Evolutionary conservation across 2,888 invertebrate genomes (phyloP), one percentile per base, ranked within the genome.

Genomic region (Drosophila kambysellisi): DNA sequence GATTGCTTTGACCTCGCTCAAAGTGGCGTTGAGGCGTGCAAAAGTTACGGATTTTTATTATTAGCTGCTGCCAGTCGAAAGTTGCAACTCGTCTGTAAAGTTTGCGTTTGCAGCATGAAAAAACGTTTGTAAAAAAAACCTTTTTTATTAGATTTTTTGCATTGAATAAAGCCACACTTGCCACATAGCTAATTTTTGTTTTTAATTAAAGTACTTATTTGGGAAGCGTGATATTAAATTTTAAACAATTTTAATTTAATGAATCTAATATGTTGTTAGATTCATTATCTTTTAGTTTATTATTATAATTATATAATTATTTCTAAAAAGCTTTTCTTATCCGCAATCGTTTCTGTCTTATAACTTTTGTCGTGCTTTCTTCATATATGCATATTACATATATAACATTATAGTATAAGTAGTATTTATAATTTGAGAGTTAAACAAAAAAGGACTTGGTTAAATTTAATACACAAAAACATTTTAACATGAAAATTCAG

Each of bases 1-100:
- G 61, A 63, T 53, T 63, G 67, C 80, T 87, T 89, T 87, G 88
- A 84, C 89, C 85, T 66, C 74, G 50, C 30, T 54, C 32, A 73
- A 84, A 79, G 74, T 82, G 88, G 74, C 77, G 85, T 84, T 71
- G 61, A 68, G 58, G 53, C 74, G 68, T 62, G 71, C 67, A 56
- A 66, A 73, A 78, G 67, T 81, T 78, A 63, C 62, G 56, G 58
- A 77, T 67, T 81, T 76, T 64, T 68, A 70, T 68, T 67, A 81
- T 78, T 76, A 63, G 67, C 46, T 74, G 63, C 46, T 15, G 25
- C 33, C 59, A 60, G 30, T 59, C 62, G 29, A 54, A 67, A 43
- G 50, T 64, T 60, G 37, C 33, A 67, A 62, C 63, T 71, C 30
- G 72, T 76, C 77, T 72, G 52, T 3, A 68, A 81, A 78, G 32